Base-by-base conservation (phyloP, 1,140 invertebrate genomes). In the Vanessa atalanta region DNA sequence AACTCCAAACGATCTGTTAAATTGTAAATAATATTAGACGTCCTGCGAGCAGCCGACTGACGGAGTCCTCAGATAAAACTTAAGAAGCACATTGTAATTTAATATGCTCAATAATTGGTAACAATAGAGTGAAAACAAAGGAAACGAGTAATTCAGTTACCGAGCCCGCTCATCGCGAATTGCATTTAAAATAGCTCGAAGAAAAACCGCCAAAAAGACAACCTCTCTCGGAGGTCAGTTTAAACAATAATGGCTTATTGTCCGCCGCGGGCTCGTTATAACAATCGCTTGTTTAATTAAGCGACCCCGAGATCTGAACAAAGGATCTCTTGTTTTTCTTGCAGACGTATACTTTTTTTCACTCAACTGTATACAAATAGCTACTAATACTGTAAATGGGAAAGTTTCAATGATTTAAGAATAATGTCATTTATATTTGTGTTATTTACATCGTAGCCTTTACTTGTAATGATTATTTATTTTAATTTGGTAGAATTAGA, bases 231-330 rank as follows among this genome's bases (percentile, higher is more conserved):
- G 66, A 79, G 84, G 83, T 82, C 82, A 83, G 75, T 81, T 78
- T 75, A 69, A 82, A 60, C 55, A 60, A 60, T 82, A 84, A 85
- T 83, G 79, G 84, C 81, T 86, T 83, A 88, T 84, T 87, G 85
- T 84, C 77, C 76, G 65, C 76, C 65, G 68, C 37, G 55, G 12
- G 55, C 55, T 76, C 81, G 77, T 84, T 82, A 83, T 81, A 81
- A 75, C 84, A 79, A 83, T 81, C 82, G 83, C 55, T 60, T 60
- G 55, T 83, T 87, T 86, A 88, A 88, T 88, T 88, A 88, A 86
- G 77, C 75, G 76, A 70, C 74, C 75, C 79, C 63, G 73, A 72
- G 63, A 11, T 31, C 26, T n/a, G 47, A 26, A 72, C 67, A 70
- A 70, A 70, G 47, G 55, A 48, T 26, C 16, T 11, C 13, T 47